These are phyloP conservation scores for Halcyon senegalensis DNA, from an alignment of 2,113 vertebrate species.

Conservation along the genomic window DNA sequence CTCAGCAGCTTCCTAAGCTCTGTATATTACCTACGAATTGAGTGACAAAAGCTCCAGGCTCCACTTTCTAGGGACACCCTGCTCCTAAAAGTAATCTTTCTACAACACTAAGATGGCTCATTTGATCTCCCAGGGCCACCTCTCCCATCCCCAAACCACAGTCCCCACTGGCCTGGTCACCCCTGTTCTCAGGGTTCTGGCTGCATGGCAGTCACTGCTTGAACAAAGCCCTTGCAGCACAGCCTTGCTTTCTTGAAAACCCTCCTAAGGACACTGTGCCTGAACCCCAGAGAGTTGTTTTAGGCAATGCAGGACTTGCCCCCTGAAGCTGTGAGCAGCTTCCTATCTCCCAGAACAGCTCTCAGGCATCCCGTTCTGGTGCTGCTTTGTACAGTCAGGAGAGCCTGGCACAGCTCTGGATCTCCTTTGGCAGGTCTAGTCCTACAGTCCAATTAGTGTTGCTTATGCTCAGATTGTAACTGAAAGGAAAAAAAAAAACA, in stretches of 20 bases:
- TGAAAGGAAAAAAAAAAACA: neutral
- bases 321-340: neutral
- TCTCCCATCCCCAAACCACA: neutral
- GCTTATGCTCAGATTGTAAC: neutral
- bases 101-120: neutral
- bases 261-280: neutral
- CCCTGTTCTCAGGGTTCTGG: neutral
- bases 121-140: neutral
- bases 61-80: neutral
- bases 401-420: neutral
- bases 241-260: neutral
- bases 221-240: neutral
- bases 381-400: neutral
- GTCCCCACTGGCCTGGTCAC: neutral
- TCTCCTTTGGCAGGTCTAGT: neutral
- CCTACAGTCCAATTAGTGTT: neutral
- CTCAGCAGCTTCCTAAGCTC: neutral
- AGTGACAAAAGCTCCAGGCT: neutral
- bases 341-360: neutral
- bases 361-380: neutral
- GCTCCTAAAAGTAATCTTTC: neutral
- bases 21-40: neutral
- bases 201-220: neutral
- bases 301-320: neutral
- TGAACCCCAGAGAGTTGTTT: neutral